A percentile compares a stretch with the other conserved stretches of the same genome.
These are phyloP conservation scores for Macrophya alboannulata DNA, from an alignment of 2,888 invertebrate species.

Conservation along the genomic window DNA sequence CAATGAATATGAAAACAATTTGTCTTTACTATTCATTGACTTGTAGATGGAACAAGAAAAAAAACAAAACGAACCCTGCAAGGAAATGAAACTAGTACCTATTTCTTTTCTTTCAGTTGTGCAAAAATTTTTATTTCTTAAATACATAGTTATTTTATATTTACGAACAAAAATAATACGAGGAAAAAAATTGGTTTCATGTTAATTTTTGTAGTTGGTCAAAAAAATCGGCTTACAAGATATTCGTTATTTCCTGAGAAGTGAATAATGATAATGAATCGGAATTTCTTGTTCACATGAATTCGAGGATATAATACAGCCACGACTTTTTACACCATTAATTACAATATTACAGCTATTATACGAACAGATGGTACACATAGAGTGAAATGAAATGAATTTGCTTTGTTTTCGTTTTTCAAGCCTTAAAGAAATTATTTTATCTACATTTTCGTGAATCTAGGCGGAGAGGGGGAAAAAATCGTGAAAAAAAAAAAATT, in stretches of 20 bases:
- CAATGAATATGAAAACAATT: background rate
- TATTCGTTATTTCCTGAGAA: background rate
- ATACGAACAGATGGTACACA: background rate
- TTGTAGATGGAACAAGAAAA: background rate
- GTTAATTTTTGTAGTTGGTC: background rate
- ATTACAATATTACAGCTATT: background rate
- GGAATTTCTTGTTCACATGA: background rate
- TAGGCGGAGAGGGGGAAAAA: background rate
- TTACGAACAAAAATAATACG: background rate
- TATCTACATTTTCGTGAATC: background rate
- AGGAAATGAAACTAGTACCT: slow-evolving; percentile 3
- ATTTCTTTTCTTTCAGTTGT: slow-evolving; percentile 11
- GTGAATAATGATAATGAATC: background rate
- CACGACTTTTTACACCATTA: background rate
- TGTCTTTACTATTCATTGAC: background rate
- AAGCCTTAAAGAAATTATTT: too few relatives aligned
- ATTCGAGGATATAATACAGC: background rate
- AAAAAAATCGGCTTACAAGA: background rate
- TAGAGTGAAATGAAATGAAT: background rate
- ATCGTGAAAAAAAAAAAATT: background rate
- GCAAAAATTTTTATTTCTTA: background rate
- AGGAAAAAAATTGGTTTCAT: background rate
- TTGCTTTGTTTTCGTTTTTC: background rate
- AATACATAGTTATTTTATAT: slow-evolving; percentile 1
- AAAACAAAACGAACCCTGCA: background rate